These are phyloP conservation scores for Gymnorhina tibicen DNA, from an alignment of 2,113 vertebrate genomes.

Conservation along the genomic window DNA sequence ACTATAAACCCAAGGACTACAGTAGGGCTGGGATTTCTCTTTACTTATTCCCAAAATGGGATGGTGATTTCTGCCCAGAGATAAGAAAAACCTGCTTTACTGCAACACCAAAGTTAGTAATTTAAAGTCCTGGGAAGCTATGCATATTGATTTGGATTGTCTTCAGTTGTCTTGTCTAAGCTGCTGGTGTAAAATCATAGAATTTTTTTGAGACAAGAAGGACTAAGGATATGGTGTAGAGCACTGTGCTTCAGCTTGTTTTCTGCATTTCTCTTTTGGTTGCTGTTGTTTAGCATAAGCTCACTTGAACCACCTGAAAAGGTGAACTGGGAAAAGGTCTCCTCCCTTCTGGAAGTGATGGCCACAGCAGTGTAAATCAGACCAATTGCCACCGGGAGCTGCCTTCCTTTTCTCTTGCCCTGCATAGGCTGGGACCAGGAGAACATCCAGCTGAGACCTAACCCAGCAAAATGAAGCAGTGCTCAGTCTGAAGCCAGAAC, in stretches of 20 bases:
- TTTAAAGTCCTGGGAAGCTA: not conserved
- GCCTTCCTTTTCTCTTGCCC: not conserved
- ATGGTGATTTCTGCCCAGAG: not conserved
- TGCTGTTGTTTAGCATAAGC: not conserved
- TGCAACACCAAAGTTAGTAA: not conserved
- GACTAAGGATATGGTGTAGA: not conserved
- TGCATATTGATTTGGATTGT: not conserved
- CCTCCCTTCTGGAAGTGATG: not conserved
- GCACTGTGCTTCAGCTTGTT: not conserved
- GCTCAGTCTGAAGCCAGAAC: not conserved
- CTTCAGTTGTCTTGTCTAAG: not conserved
- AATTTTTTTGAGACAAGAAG: not conserved
- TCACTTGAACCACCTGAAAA: not conserved
- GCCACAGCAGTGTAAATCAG: not conserved
- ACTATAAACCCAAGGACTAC: not conserved
- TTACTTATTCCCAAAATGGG: not conserved
- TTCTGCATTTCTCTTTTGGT: not conserved
- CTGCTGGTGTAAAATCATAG: not conserved
- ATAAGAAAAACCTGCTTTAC: not conserved
- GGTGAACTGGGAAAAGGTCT: not conserved
- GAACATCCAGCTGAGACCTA: not conserved
- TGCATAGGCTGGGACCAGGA: not conserved
- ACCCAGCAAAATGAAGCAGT: not conserved
- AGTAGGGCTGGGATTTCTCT: not conserved
- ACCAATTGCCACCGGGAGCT: not conserved